phyloP scores from a whole-genome alignment of 2,888 invertebrate species.

The Altica lythri region DNA sequence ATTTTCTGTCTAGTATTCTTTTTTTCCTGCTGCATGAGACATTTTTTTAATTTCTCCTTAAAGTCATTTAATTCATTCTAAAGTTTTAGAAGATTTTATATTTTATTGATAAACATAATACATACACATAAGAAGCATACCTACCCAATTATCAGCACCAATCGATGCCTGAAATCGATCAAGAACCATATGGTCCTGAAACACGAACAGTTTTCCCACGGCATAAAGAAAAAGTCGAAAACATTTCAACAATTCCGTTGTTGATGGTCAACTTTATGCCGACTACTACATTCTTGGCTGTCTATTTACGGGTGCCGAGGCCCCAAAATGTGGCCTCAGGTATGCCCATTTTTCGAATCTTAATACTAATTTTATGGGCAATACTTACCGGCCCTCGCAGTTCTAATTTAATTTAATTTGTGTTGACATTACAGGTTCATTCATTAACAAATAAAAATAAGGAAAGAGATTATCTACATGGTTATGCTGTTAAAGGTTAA shows the following conservation, averaged over 20 bases:
- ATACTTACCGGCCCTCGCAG: background rate
- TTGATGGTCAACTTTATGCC: slow-evolving; percentile 25
- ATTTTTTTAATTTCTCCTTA: too few species aligned
- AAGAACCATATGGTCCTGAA: slow-evolving; percentile 12
- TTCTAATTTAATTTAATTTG: slow-evolving; percentile 10
- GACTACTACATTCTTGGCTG: slow-evolving; percentile 30
- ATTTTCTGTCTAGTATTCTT: too few species aligned
- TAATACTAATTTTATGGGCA: slow-evolving; percentile 4
- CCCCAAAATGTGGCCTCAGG: slow-evolving; percentile 22
- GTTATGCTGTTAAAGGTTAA: too few species aligned
- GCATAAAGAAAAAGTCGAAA: slow-evolving; percentile 28
- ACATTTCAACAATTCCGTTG: slow-evolving; percentile 31
- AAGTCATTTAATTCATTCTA: too few species aligned
- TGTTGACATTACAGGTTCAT: slow-evolving; percentile 7
- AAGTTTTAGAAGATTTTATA: too few species aligned
- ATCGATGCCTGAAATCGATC: too few species aligned
- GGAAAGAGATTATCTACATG: too few species aligned
- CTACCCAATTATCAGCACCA: too few species aligned
- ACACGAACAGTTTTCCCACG: slow-evolving; percentile 31
- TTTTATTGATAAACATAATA: too few species aligned
- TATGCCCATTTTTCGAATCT: slow-evolving; percentile 5
- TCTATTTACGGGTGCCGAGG: slow-evolving; percentile 29
- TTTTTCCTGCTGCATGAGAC: too few species aligned
- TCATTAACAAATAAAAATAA: too few species aligned
- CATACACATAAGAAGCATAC: too few species aligned